These are phyloP conservation scores for Pelagia noctiluca DNA, from an alignment of 30 jellyfish, hydroid and myxozoan genomes.

Conservation along the genomic window DNA sequence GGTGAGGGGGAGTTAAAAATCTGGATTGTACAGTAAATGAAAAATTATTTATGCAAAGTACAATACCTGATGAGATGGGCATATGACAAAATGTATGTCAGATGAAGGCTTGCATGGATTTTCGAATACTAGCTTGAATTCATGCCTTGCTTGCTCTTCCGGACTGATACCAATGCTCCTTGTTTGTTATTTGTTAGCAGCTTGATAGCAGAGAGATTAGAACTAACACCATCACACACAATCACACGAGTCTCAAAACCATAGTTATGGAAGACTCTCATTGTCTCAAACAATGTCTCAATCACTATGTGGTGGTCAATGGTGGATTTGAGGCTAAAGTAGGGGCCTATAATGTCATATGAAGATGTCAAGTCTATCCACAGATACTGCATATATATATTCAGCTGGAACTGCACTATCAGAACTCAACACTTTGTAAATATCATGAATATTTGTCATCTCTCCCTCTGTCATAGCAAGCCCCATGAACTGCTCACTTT, in stretches of 20 bases:
- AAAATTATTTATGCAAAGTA: too few relatives aligned
- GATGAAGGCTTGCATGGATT: not conserved
- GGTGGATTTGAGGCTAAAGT: not conserved
- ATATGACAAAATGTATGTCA: not conserved
- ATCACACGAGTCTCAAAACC: not conserved
- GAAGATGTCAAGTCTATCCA: conserved; percentile 44
- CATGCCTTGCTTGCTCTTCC: not conserved
- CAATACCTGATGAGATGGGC: not conserved
- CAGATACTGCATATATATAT: conserved; percentile 27
- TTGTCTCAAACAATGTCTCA: not conserved
- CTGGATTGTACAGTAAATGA: too few relatives aligned
- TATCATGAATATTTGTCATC: conserved; percentile 17
- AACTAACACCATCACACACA: too few relatives aligned
- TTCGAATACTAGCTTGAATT: not conserved
- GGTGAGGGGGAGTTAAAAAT: too few relatives aligned
- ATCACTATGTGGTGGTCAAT: not conserved
- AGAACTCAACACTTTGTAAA: conserved; percentile 9
- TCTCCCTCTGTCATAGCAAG: conserved; percentile 40
- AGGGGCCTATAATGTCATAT: not conserved
- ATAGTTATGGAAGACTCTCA: not conserved
- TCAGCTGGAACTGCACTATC: conserved; percentile 42
- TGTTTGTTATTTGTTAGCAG: not conserved
- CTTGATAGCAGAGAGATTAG: too few relatives aligned
- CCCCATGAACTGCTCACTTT: conserved; percentile 28
- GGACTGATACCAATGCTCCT: not conserved